Evolutionary conservation across 2,797 vertebrate genomes (phyloP).

Genomic region (Lacerta agilis): DNA sequence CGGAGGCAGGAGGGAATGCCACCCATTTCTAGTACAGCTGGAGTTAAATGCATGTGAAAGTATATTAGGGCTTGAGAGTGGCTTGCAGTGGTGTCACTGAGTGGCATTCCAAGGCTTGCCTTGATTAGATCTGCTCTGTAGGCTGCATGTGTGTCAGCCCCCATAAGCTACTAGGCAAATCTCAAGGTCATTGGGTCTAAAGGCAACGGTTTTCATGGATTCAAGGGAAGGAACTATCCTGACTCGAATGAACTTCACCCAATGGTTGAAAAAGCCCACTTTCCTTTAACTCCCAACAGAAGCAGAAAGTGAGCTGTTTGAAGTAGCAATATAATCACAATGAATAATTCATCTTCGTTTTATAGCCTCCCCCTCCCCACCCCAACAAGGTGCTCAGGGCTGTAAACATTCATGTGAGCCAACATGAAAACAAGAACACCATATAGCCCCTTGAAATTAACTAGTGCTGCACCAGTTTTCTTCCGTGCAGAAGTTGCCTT

Average conservation of each 20-base stretch:
- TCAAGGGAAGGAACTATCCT: constrained; percentile 20
- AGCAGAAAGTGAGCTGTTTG: neutral
- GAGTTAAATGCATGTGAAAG: too few species aligned
- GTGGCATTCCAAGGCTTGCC: neutral
- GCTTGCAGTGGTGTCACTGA: neutral
- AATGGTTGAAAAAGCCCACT: neutral
- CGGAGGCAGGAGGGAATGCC: too few species aligned
- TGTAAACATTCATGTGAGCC: neutral
- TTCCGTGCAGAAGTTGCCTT: too few species aligned
- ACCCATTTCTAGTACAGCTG: too few species aligned
- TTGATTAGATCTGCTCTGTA: neutral
- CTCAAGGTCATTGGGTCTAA: neutral
- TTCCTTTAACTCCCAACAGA: neutral
- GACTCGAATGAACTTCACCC: neutral
- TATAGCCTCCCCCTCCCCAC: neutral
- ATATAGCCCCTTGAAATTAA: neutral
- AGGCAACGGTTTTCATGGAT: neutral
- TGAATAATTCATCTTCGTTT: neutral
- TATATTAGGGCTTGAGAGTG: too few species aligned
- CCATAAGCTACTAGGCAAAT: neutral
- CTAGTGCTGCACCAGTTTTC: neutral
- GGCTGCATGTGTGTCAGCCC: neutral
- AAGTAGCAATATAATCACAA: neutral
- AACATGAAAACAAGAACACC: neutral
- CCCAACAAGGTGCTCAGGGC: constrained; percentile 1